phyloP scores from a whole-genome alignment of 2,113 vertebrate genomes.

The Peromyscus californicus region DNA sequence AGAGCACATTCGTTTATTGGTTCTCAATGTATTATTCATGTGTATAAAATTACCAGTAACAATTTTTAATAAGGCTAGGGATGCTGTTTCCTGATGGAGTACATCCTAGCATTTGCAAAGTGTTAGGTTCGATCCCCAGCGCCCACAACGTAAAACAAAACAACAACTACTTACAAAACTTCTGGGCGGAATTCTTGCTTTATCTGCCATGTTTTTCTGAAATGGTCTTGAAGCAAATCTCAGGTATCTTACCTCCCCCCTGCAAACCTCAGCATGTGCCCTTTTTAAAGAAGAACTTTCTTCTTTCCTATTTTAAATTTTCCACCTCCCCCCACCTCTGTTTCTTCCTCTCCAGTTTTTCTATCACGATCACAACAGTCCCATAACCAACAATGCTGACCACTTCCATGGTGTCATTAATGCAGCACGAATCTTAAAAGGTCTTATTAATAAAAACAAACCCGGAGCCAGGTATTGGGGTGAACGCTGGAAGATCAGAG shows the following conservation, averaged over 20 bases:
- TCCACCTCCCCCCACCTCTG: neutral
- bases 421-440: too few relatives aligned
- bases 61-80: neutral
- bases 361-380: neutral
- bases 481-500: too few relatives aligned
- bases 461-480: too few relatives aligned
- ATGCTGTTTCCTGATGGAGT: neutral
- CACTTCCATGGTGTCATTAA: neutral
- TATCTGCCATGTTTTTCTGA: neutral
- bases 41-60: neutral
- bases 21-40: neutral
- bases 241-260: neutral
- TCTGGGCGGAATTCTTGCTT: neutral
- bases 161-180: neutral
- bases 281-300: slow-evolving; percentile 2
- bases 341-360: neutral
- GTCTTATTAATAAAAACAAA: too few relatives aligned
- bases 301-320: neutral
- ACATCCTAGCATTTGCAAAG: neutral
- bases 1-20: neutral
- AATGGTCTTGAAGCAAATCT: neutral
- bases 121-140: neutral
- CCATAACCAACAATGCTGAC: neutral
- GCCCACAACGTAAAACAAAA: neutral
- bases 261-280: neutral